These are phyloP conservation scores for Epinephelus lanceolatus DNA, from an alignment of 2,113 vertebrate genomes.

Conservation along the genomic window DNA sequence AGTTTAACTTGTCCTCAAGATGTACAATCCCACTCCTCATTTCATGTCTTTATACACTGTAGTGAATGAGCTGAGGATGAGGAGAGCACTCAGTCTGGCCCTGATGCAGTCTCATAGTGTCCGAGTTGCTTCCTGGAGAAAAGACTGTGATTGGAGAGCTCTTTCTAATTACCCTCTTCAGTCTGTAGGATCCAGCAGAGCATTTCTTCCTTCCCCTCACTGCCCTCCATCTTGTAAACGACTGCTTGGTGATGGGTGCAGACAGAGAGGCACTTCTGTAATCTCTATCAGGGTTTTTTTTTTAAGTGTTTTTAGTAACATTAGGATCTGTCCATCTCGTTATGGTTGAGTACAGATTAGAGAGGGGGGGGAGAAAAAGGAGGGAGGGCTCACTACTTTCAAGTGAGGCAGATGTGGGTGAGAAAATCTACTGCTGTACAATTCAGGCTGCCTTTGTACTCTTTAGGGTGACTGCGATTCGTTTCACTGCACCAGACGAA, in stretches of 20 bases:
- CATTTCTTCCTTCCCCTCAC: neutral
- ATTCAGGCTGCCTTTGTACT: neutral
- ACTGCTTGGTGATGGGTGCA: constrained; percentile 22
- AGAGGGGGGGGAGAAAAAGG: neutral
- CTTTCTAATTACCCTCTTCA: constrained; percentile 26
- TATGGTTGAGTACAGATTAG: neutral
- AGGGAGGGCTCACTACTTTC: neutral
- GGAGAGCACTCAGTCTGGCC: constrained; percentile 1
- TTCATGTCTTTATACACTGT: constrained; percentile 40
- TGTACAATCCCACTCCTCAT: constrained; percentile 3
- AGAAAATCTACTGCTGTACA: constrained; percentile 16
- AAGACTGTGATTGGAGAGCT: constrained; percentile 25
- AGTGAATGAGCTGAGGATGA: constrained; percentile 34
- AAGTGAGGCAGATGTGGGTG: neutral
- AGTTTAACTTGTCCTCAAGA: neutral
- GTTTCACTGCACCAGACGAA: neutral
- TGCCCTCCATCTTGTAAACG: constrained; percentile 47
- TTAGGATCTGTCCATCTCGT: constrained; percentile 22
- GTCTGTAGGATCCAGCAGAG: constrained; percentile 12
- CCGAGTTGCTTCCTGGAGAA: constrained; percentile 18
- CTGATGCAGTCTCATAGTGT: constrained; percentile 10
- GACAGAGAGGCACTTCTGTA: constrained; percentile 76
- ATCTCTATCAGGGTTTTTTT: constrained; percentile 59
- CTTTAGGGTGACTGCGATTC: neutral
- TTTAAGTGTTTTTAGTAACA: constrained; percentile 33